Evolutionary conservation across 2,113 vertebrate genomes (phyloP), one percentile per base, ranked within the genome.

Genomic region (Callipepla squamata): DNA sequence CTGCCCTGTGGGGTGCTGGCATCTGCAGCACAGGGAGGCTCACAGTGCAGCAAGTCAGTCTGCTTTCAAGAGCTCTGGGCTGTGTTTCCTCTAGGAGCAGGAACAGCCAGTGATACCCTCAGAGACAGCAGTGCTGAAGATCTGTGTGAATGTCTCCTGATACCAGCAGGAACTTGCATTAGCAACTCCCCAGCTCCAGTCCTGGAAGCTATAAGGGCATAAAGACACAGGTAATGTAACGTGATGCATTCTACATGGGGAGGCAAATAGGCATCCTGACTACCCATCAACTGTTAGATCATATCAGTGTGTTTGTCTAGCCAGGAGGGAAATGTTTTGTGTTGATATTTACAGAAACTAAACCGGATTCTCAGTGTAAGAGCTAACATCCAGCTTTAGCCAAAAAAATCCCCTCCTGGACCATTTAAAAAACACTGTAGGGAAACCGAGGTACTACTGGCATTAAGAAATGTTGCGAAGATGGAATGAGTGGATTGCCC

Each of bases 241-340:
- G 7, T 5, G 68, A 7, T 14, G 14, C 16, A 2, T 0, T 1
- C 15, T 40, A 8, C 6, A 3, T 0, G 19, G 13, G 0, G 4
- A 38, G 8, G 76, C 68, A 42, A 55, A 45, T 44, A 66, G 32
- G 36, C 30, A 62, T 36, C 36, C 7, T 19, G 38, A 3, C 11
- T 5, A 2, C 50, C 44, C 8, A 1, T 25, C 47, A 59, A 3
- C 16, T 45, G 2, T 42, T 28, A 38, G 9, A 16, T 42, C 7
- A 2, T 16, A 25, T 1, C 6, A 32, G 8, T 12, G 50, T 61
- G 32, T 42, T 30, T 55, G 8, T 28, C 14, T 67, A 67, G 38
- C 47, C 30, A 67, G 11, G 32, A 32, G 7, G 62, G 25, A 17
- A 42, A 40, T 28, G 47, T 17, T 53, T 17, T 19, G 34, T 34